These are phyloP conservation scores for Brachypodius melanocephalos DNA, from an alignment of 2,113 vertebrate genomes.

Conservation along the genomic window DNA sequence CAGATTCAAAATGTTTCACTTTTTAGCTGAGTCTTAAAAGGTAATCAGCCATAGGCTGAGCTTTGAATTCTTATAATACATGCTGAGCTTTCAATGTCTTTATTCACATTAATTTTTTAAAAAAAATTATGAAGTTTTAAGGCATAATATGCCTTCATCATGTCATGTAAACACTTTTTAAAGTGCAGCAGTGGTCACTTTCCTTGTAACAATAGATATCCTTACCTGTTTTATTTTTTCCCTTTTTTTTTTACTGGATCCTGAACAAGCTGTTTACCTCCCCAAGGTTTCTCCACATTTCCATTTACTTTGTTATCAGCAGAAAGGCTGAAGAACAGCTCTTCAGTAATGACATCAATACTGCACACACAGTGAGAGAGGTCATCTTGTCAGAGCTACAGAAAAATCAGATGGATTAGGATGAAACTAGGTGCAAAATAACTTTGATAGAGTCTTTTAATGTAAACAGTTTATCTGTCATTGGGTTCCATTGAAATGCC, in stretches of 20 bases:
- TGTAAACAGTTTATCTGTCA: conserved; percentile 70
- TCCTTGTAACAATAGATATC: background rate
- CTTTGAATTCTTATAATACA: background rate
- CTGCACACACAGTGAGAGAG: conserved; percentile 63
- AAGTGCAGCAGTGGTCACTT: background rate
- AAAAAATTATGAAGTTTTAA: background rate
- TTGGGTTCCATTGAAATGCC: conserved; percentile 56
- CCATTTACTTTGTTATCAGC: conserved; percentile 73
- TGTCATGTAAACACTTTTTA: background rate
- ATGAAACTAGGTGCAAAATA: conserved; percentile 69
- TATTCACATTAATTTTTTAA: background rate
- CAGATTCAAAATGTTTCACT: background rate
- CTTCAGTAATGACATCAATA: conserved; percentile 70
- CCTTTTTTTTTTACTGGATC: conserved; percentile 33
- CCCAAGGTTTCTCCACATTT: conserved; percentile 68
- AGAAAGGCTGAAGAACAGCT: conserved; percentile 63
- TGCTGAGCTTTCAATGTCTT: background rate
- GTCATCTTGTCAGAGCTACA: conserved; percentile 70
- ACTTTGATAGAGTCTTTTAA: conserved; percentile 72
- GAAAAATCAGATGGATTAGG: conserved; percentile 72
- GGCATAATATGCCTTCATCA: background rate
- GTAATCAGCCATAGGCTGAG: background rate
- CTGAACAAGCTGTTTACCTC: conserved; percentile 72
- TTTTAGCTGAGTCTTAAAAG: background rate
- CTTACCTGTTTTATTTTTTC: background rate